Base-by-base conservation (phyloP, 2,797 vertebrate species). In the Lacerta viridis region DNA sequence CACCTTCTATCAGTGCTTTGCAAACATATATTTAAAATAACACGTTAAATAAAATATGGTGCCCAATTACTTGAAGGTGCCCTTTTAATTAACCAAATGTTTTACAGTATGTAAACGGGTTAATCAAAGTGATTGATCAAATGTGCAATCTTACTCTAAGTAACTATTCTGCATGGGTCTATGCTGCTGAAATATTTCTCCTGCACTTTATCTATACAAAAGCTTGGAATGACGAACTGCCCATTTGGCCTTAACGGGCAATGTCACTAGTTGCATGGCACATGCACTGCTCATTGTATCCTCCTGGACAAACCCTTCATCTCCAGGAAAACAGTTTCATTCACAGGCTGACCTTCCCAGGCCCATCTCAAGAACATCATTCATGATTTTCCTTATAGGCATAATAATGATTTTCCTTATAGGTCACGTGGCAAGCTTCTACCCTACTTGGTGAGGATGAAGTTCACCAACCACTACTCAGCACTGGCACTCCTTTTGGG, bases 371-470 rank as follows among this genome's bases (percentile, higher is more conserved):
- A 72, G 25, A 7, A 9, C 64, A 17, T 41, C 1, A 50, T 68
- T 55, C 41, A 59, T 71, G 81, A 72, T 88, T 84, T 84, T 88
- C 75, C 46, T 83, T 88, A 76, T 69, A 41, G 33, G 9, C 55
- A 61, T 79, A 43, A 55, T 55, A 55, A 59, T 71, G 87, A 72
- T 88, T 84, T 84, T 88, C 75, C 46, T 83, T 88, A 82, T 59
- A 78, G 33, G 7, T 50, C 11, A n/a, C 64, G 41, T n/a, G 17
- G 23, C 18, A 10, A 61, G 33, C 25, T 5, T 77, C 27, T 36
- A 29, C 33, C 39, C 43, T 46, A 9, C 11, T 86, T 69, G 64
- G 36, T 41, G 23, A 77, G 9, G 83, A 29, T 29, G 25, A 29
- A 77, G n/a, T 55, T 6, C 61, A 17, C 59, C 59, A 66, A 43